phyloP scores from a whole-genome alignment of 2,113 vertebrate species.

The Enhydra lutris region DNA sequence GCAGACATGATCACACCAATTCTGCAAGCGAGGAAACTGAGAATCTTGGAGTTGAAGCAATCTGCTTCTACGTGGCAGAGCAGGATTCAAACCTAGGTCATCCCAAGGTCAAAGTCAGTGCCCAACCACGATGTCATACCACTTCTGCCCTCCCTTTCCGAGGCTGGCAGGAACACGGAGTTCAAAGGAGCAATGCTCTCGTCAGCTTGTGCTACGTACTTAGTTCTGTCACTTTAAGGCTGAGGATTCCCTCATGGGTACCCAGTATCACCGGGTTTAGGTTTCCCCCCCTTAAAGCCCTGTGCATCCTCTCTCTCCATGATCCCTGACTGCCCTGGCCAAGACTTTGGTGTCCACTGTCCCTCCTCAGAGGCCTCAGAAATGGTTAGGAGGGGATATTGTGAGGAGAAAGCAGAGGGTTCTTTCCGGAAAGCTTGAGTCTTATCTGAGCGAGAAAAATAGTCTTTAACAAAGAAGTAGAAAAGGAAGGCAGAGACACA shows the following conservation, averaged over 20 bases:
- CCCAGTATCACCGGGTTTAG: not conserved
- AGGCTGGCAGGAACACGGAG: not conserved
- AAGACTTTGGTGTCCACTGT: not conserved
- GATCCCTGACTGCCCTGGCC: not conserved
- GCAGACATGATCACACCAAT: not conserved
- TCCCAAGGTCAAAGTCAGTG: not conserved
- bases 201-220: not conserved
- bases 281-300: rapidly evolving
- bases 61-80: not conserved
- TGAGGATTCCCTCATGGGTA: not conserved
- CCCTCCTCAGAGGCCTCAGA: not conserved
- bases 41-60: not conserved
- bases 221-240: not conserved
- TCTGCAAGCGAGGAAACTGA: not conserved
- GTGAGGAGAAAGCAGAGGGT: not conserved
- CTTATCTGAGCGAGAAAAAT: not conserved
- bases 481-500: not conserved
- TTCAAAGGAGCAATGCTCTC: not conserved
- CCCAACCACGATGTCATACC: not conserved
- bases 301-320: no score
- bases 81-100: not conserved
- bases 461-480: not conserved
- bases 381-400: no score
- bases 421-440: not conserved
- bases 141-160: not conserved